phyloP scores from a whole-genome alignment of 92 coral and sea anemone species.

The Palythoa grandis region DNA sequence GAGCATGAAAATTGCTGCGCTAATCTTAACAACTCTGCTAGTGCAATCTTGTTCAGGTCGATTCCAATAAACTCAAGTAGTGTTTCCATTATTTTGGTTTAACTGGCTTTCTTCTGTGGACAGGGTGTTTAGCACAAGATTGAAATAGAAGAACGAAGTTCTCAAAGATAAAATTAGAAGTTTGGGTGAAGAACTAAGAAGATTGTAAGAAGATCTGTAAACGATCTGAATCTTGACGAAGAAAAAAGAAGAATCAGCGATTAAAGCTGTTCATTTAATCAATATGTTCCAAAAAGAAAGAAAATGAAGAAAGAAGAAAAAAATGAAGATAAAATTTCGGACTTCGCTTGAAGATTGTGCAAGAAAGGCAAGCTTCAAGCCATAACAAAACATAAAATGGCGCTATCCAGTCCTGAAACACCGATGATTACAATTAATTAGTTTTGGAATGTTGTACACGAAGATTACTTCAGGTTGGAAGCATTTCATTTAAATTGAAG shows the following conservation, averaged over 20 bases:
- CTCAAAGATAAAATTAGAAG: conserved; percentile 31
- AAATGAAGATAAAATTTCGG: conserved; percentile 44
- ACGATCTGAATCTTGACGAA: conserved; percentile 36
- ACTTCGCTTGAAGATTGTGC: conserved; percentile 51
- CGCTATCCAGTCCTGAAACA: neutral
- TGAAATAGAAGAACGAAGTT: conserved; percentile 42
- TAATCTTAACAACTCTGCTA: neutral
- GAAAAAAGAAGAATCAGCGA: conserved; percentile 34
- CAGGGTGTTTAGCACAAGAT: conserved; percentile 38
- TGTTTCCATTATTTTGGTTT: conserved; percentile 8
- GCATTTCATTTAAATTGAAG: conserved; percentile 13
- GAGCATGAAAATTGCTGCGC: too few species aligned
- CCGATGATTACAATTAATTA: conserved; percentile 23
- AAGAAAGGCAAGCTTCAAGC: conserved; percentile 47
- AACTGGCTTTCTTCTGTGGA: conserved; percentile 48
- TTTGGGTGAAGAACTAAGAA: conserved; percentile 38
- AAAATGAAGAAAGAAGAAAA: conserved; percentile 42
- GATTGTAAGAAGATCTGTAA: conserved; percentile 26
- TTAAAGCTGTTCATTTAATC: conserved; percentile 40
- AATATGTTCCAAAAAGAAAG: conserved; percentile 23
- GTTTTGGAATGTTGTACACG: conserved; percentile 30
- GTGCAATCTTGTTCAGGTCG: neutral
- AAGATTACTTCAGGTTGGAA: conserved; percentile 24
- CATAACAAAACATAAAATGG: conserved; percentile 21
- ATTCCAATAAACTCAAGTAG: neutral